phyloP scores from a whole-genome alignment of 2,888 invertebrate species.

The Lasioglossum malachurum region DNA sequence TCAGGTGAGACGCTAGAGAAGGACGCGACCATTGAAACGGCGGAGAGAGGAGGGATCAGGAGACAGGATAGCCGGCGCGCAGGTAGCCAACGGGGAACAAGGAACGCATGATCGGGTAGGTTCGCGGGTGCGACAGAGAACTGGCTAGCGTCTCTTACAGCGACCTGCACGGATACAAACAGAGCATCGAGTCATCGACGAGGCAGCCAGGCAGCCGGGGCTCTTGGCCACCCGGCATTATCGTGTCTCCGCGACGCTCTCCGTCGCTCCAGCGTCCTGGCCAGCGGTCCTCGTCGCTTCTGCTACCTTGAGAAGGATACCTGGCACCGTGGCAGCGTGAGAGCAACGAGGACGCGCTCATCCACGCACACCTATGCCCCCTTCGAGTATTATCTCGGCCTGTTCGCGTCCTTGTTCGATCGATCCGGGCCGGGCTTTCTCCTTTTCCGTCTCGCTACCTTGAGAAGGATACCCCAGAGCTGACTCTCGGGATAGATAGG shows the following conservation, averaged over 20 bases:
- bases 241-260: slow-evolving; percentile 68
- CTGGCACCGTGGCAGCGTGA: slow-evolving; percentile 14
- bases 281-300: slow-evolving; percentile 44
- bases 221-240: slow-evolving; percentile 80
- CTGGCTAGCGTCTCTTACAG: slow-evolving; percentile 48
- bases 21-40: slow-evolving; percentile 29
- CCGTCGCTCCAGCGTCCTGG: slow-evolving; percentile 6
- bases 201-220: slow-evolving; percentile 69
- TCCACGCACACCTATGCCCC: slow-evolving; percentile 49
- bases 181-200: slow-evolving; percentile 81
- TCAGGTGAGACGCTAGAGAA: slow-evolving; percentile 50
- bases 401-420: slow-evolving; percentile 27
- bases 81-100: slow-evolving; percentile 75
- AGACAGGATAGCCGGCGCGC: slow-evolving; percentile 68
- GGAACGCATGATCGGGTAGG: slow-evolving; percentile 44
- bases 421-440: slow-evolving; percentile 31
- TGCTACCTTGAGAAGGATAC: slow-evolving; percentile 65
- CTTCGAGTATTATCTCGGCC: slow-evolving; percentile 54
- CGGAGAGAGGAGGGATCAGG: slow-evolving; percentile 36
- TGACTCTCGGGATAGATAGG: slow-evolving; percentile 23
- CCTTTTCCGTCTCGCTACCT: slow-evolving; percentile 70
- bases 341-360: slow-evolving; percentile 55
- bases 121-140: slow-evolving; percentile 46
- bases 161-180: slow-evolving; percentile 77
- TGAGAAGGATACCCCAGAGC: slow-evolving; percentile 70